Evolutionary conservation across 2,113 vertebrate genomes (phyloP).

Genomic region (Percina caprodes): DNA sequence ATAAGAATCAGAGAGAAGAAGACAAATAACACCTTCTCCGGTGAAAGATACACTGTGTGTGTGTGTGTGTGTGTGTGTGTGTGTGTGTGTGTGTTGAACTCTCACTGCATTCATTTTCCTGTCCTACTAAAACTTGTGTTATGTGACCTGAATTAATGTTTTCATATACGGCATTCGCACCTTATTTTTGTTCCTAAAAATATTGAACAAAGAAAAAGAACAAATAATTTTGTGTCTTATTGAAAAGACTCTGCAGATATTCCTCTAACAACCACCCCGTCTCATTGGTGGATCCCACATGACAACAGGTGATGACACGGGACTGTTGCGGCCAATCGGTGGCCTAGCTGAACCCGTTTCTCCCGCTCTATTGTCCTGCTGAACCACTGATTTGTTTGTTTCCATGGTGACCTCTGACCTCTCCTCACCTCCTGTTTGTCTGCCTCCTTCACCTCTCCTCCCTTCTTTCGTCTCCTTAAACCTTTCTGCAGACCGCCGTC

Average conservation of each 20-base stretch:
- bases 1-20: slow-evolving; percentile 59
- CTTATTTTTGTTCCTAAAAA: too few relatives aligned
- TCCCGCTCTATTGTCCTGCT: slow-evolving; percentile 25
- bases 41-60: neutral
- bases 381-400: slow-evolving; percentile 34
- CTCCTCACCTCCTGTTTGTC: slow-evolving; percentile 22
- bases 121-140: too few relatives aligned
- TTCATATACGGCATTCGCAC: too few relatives aligned
- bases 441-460: neutral
- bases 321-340: slow-evolving; percentile 11
- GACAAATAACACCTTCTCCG: slow-evolving; percentile 33
- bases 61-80: slow-evolving; percentile 28
- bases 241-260: too few relatives aligned
- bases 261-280: accelerated
- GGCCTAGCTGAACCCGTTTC: slow-evolving; percentile 42
- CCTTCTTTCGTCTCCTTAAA: neutral
- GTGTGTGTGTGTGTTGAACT: neutral
- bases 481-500: slow-evolving; percentile 5
- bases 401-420: slow-evolving; percentile 43
- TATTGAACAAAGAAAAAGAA: too few relatives aligned
- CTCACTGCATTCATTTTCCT: too few relatives aligned
- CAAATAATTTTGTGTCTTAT: too few relatives aligned
- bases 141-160: too few relatives aligned
- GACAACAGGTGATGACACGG: slow-evolving; percentile 40
- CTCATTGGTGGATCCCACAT: slow-evolving; percentile 9